Evolutionary conservation across 2,888 invertebrate species (phyloP), one percentile per base, ranked within the genome.

Genomic region (Drosophila niveifrons): DNA sequence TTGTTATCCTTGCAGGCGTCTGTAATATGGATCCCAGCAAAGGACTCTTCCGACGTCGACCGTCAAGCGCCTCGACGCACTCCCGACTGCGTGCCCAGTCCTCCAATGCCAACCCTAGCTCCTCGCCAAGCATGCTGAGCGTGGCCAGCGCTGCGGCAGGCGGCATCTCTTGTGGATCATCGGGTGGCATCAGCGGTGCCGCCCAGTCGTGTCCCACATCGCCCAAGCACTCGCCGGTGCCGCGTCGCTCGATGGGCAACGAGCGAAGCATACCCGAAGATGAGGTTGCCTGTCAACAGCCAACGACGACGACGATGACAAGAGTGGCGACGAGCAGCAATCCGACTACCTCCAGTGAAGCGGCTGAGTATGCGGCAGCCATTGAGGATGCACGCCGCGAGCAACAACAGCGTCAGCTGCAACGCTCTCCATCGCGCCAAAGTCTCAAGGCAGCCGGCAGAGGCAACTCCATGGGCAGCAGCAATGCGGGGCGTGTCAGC

Each of bases 151-250:
- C 52, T 4, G 78, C 74, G n/a, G 58, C 63, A 10, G 72, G 58
- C 6, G 72, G 64, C 23, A 23, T 23, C 6, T 23, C 23, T 34
- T 9, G 10, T 31, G 31, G 31, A 2, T 1, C 10, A 2, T 1
- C 10, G 10, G 36, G 3, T 34, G 64, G 85, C 53, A 58, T 53
- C 53, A 28, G 39, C 15, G 29, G 28, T 17, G 66, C 69, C 15
- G 89, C 79, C 7, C 93, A 91, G 77, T 93, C 90, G 75, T 93
- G 87, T 86, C 93, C 83, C 80, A 92, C 77, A 82, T 93, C 91
- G 88, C 94, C 84, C 80, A 92, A 91, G 58, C 91, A 91, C 64
- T 82, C 88, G 34, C 82, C 84, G 29, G 91, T 72, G 85, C 93
- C 77, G 87, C 93, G 91, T 13, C 91, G 84, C 13, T 92, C 91